Evolutionary conservation across 2,888 invertebrate species (phyloP), one percentile per base, ranked within the genome.

Genomic region (Itoplectis maculator): DNA sequence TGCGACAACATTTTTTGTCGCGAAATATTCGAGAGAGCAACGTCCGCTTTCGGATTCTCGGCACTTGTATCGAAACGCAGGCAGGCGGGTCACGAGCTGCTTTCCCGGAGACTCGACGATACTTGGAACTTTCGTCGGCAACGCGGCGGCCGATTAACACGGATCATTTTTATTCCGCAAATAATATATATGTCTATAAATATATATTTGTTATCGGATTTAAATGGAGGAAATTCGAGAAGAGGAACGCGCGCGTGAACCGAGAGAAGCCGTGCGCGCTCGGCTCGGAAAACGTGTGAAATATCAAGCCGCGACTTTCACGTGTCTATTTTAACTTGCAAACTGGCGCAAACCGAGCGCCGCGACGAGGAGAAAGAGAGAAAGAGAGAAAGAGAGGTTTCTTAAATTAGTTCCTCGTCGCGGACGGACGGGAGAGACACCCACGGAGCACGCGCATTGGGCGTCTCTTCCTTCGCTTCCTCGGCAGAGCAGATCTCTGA

Each of bases 321-420:
- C 91, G 89, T 88, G 87, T 90, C 92, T 92, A 92, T 92, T 92
- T 92, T 91, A 92, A 91, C 90, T 89, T 88, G 87, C 88, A 89
- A 91, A 91, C 91, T 91, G 91, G 91, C 88, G 90, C 91, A 91
- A 91, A 90, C 86, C 89, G 84, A 89, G 88, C 88, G 85, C 73
- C 63, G 35, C 51, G 13, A 29, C 23, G 56, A 68, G n/a, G n/a
- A n/a, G n/a, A n/a, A n/a, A n/a, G 40, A 61, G 29, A 37, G 23
- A 49, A 40, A 45, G 8, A 49, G 66, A 49, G 49, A 47, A 29
- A 54, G 61, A 47, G 13, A 54, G 88, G 90, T 90, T 90, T 91
- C 92, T 92, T 92, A 91, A 92, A 92, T 92, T 92, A 92, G 92
- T 91, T 87, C n/a, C 89, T 86, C 88, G 86, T 87, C 87, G n/a